Base-by-base conservation (phyloP, 1,140 invertebrate genomes). In the Lepidurus apus region DNA sequence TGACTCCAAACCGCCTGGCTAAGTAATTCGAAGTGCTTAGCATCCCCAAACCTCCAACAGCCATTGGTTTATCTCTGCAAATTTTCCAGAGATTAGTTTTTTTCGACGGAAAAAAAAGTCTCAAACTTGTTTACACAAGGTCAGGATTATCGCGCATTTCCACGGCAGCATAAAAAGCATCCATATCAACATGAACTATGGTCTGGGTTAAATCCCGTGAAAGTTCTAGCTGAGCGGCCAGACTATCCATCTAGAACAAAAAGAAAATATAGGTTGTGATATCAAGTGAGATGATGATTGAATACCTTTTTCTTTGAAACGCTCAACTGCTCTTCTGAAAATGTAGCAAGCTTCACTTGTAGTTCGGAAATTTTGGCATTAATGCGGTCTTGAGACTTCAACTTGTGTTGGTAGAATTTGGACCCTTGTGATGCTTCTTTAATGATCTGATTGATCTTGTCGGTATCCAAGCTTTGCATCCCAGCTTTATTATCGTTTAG, bases 101-200 rank as follows among this genome's bases (percentile, higher is more conserved):
- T 26, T 8, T 78, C 26, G 47, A 75, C 26, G 26, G 73, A 26
- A 7, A 24, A 17, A 73, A 75, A 34, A 73, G 78, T 13, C 34
- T 34, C 34, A 42, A 74, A 73, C 42, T 9, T 65, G 74, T 77
- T 24, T 80, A 83, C 83, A 78, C 83, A 10, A 92, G 83, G 24
- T 79, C 75, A 7, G 90, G 90, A 81, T 89, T 83, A 79, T 91
- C 89, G 80, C 86, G 83, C 85, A 90, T 90, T 83, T 92, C 91
- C 3, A 92, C 91, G 44, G 89, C 87, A 77, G 89, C 90, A 84
- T 87, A 91, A 82, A 90, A 91, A 11, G 88, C 88, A 84, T 91
- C 91, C 89, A 91, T 90, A 82, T 91, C 91, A 74, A 91, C 85
- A 81, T 91, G 90, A 9, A 91, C 88, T 81, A 90, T 88, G 11